These are phyloP conservation scores for Lacerta bilineata DNA, from an alignment of 2,797 vertebrate species.

Conservation along the genomic window DNA sequence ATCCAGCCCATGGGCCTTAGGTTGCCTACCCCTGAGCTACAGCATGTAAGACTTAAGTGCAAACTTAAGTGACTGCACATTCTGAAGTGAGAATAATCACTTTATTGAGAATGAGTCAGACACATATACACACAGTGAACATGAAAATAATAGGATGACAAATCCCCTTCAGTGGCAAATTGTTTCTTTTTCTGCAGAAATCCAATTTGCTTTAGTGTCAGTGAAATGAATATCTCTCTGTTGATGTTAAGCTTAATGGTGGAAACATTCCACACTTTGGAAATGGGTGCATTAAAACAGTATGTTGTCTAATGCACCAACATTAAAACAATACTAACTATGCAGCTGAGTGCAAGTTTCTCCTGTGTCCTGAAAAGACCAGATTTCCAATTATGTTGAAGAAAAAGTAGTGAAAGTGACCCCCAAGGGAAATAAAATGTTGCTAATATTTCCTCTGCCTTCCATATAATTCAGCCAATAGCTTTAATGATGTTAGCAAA, in stretches of 20 bases:
- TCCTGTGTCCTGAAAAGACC: background rate
- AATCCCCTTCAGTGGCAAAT: constrained; percentile 37
- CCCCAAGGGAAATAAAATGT: background rate
- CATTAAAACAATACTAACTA: background rate
- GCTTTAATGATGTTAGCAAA: accelerated
- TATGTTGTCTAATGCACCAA: background rate
- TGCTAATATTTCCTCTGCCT: background rate
- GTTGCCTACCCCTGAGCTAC: background rate
- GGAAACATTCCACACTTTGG: background rate
- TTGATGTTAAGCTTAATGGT: constrained; percentile 19
- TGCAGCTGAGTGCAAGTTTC: background rate
- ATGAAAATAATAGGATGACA: constrained; percentile 33
- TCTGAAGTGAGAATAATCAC: constrained; percentile 11
- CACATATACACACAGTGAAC: constrained; percentile 10
- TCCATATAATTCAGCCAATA: constrained; percentile 22
- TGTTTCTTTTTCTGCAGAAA: constrained; percentile 1
- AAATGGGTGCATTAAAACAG: constrained; percentile 4
- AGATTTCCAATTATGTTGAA: accelerated
- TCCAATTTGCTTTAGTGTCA: constrained; percentile 18
- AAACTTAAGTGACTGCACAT: background rate
- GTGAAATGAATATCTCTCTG: constrained; percentile 31
- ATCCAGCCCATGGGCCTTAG: too few species aligned
- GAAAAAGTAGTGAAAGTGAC: background rate
- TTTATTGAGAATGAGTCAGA: constrained; percentile 14
- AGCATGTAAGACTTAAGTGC: constrained; percentile 39